phyloP scores from a whole-genome alignment of 2,888 invertebrate genomes.

The Coelogynopora nodosa region DNA sequence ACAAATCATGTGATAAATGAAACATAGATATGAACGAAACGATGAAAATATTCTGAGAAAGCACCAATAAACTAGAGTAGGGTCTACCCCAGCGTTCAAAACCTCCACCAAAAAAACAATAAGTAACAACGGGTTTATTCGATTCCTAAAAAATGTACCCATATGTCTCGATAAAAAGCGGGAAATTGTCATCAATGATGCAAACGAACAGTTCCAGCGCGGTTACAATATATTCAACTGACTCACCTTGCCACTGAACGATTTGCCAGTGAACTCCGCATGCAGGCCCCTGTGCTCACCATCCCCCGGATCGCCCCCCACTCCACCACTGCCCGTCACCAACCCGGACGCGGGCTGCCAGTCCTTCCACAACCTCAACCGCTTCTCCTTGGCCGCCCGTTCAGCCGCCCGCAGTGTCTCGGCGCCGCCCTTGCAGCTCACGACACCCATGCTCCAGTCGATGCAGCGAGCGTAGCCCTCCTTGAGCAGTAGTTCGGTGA shows the following conservation, averaged over 20 bases:
- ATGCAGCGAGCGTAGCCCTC: constrained; percentile 91
- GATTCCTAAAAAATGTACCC: too few relatives aligned
- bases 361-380: constrained; percentile 83
- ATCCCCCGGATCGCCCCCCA: constrained; percentile 66
- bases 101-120: too few relatives aligned
- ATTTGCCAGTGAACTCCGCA: constrained; percentile 26
- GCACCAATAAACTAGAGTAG: too few relatives aligned
- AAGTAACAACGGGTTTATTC: too few relatives aligned
- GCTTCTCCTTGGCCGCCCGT: constrained; percentile 76
- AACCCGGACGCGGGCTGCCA: constrained; percentile 70
- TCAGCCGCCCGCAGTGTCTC: constrained; percentile 42
- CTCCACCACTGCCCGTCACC: constrained; percentile 84
- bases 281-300: background rate
- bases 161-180: too few relatives aligned
- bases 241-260: constrained; percentile 53
- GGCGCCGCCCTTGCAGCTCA: constrained; percentile 60
- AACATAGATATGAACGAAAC: too few relatives aligned
- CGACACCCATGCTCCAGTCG: constrained; percentile 83
- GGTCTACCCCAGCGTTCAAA: too few relatives aligned
- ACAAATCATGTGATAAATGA: too few relatives aligned
- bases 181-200: too few relatives aligned
- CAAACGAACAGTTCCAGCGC: too few relatives aligned
- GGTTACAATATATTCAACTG: too few relatives aligned
- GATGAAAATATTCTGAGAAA: too few relatives aligned
- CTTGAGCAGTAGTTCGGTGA: constrained; percentile 81